These are phyloP conservation scores for Drepana falcataria DNA, from an alignment of 2,888 invertebrate genomes.

Conservation along the genomic window DNA sequence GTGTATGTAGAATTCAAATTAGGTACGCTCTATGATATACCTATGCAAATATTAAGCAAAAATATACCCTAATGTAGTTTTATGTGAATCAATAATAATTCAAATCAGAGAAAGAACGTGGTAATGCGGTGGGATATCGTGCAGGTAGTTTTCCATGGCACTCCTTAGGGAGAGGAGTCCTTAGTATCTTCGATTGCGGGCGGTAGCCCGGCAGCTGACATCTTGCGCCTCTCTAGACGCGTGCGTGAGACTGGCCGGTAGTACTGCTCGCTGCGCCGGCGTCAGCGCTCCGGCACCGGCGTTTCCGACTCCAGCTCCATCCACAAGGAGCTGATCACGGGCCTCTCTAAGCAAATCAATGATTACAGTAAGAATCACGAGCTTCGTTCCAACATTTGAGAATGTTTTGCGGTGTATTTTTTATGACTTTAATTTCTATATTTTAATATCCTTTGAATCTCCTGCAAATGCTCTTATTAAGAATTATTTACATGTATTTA, in stretches of 20 bases:
- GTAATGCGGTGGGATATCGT: conserved; percentile 5
- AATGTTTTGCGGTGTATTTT: too few species aligned
- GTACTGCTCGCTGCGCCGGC: conserved; percentile 75
- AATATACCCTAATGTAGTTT: too few species aligned
- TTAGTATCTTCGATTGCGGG: conserved; percentile 49
- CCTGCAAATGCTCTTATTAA: too few species aligned
- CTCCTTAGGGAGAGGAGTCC: conserved; percentile 37
- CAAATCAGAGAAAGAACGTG: not conserved
- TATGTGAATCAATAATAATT: not conserved
- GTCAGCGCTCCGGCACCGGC: conserved; percentile 71
- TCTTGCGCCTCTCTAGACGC: conserved; percentile 66
- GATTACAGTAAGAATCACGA: not conserved
- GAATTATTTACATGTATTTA: too few species aligned
- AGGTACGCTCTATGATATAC: too few species aligned
- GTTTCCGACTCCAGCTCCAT: conserved; percentile 66
- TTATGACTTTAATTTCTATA: too few species aligned
- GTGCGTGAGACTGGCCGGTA: conserved; percentile 70
- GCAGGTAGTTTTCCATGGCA: conserved; percentile 6
- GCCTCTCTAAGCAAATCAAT: conserved; percentile 32
- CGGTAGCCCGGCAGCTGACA: conserved; percentile 70
- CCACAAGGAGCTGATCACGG: conserved; percentile 67
- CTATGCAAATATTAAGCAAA: too few species aligned
- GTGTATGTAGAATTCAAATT: too few species aligned
- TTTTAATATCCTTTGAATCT: too few species aligned
- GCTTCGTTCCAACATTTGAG: too few species aligned